Base-by-base conservation (phyloP, 1,140 invertebrate species). In the Ectropis grisescens region DNA sequence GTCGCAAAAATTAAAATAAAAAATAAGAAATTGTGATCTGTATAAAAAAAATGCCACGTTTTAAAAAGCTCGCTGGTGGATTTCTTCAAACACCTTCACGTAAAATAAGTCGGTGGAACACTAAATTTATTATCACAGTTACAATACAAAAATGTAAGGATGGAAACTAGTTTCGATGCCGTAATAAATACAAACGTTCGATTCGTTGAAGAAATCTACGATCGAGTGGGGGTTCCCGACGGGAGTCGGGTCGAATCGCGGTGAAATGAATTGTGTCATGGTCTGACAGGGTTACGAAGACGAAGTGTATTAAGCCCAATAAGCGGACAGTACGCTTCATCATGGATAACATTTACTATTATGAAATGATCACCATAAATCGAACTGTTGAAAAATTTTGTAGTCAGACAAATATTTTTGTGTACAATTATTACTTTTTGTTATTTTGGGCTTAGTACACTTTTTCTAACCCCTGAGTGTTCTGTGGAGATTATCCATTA, bases 91-190 rank as follows among this genome's bases (percentile, higher is more conserved):
- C 44, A 43, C 41, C 41, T 42, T 56, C 51, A 44, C 35, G 46
- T 53, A 58, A 58, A 61, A 66, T 54, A 67, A 69, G 54, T 81
- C 72, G 72, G 76, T 81, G 75, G 75, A 71, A 69, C 69, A 71
- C 59, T 80, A 78, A 71, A 72, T 65, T 74, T 74, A 78, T 68
- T 81, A 78, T 78, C 72, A 78, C 72, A 78, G 76, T 78, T 75
- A 71, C 65, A 74, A 78, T 75, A 74, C 60, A 70, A 61, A 64
- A 51, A 10, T 26, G 16, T 47, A 40, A 53, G 49, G 61, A 69
- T 66, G 65, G 59, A 66, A 70, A 60, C 58, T 56, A 56, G 55
- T 62, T 51, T 47, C 45, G 57, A 19, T 19, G 16, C 16, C 16
- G 16, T 8, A 19, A 19, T 19, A 19, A 19, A 19, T 19, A 19